Evolutionary conservation across 2,113 vertebrate species (phyloP), one percentile per base, ranked within the genome.

Genomic region (Gavialis gangeticus): DNA sequence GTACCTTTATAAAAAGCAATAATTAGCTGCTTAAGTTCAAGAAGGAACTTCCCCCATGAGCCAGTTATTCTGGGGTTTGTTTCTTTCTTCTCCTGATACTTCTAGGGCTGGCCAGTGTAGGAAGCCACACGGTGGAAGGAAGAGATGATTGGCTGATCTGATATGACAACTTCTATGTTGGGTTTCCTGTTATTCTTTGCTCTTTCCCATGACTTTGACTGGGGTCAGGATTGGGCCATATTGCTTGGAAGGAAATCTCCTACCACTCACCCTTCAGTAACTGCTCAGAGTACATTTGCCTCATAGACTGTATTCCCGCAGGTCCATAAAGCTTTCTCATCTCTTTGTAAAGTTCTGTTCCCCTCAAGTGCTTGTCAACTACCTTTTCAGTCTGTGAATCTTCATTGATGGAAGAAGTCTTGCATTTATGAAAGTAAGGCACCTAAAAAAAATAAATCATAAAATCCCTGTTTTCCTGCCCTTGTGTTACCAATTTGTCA

Each of bases 241-340:
- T n/a, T 86, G 10, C 66, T 88, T 84, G 62, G 62, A 94, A 91
- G 85, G 28, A 85, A 79, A 90, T 62, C 28, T 71, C 92, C 3
- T 81, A 75, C 77, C 56, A 83, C 9, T 81, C 63, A 88, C 71
- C n/a, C 94, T 89, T 91, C 64, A 69, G 30, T 60, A 86, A 12
- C 82, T 79, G 57, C 12, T 64, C 66, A 17, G 66, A 67, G 59
- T 58, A 79, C 24, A 62, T 93, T 89, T 96, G 5, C 85, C 66
- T 83, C 57, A 83, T 55, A n/a, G 75, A 77, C n/a, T 85, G 59
- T 62, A 75, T 75, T 85, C 55, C 66, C 85, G 17, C 28, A 37
- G 37, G 21, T 83, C 91, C 91, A 54, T 30, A 30, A 2, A 56
- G 64, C 63, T 92, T 66, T 82, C 86, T 85, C 24, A 57, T 82